These are phyloP conservation scores for Tinea trinotella DNA, from an alignment of 2,888 invertebrate species.

Conservation along the genomic window DNA sequence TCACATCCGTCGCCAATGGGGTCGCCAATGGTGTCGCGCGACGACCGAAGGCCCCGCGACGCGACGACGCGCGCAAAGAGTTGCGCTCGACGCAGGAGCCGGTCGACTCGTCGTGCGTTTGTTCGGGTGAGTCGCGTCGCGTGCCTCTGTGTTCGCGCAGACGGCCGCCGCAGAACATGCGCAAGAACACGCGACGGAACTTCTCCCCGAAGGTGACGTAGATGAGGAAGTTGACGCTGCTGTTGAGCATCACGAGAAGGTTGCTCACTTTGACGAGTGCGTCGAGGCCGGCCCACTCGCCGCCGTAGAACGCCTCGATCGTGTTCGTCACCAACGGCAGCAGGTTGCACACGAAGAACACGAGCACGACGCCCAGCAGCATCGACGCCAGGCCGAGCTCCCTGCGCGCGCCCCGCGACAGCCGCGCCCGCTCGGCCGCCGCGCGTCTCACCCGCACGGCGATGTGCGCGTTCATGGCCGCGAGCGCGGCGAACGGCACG, in stretches of 20 bases:
- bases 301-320: constrained; percentile 79
- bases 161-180: constrained; percentile 80
- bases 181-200: constrained; percentile 89
- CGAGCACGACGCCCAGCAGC: constrained; percentile 94
- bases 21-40: constrained; percentile 22
- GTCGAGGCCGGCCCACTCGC: constrained; percentile 59
- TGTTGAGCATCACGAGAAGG: constrained; percentile 95
- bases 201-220: constrained; percentile 99
- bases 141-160: constrained; percentile 61
- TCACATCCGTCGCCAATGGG: constrained; percentile 19
- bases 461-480: constrained; percentile 92
- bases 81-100: constrained; percentile 83
- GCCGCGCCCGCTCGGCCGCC: constrained; percentile 89
- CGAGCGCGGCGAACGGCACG: constrained; percentile 90
- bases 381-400: constrained; percentile 96
- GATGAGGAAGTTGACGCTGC: constrained; percentile 97
- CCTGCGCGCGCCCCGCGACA: constrained; percentile 90
- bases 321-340: constrained; percentile 89
- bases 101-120: constrained; percentile 86
- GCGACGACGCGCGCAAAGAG: constrained; percentile 70
- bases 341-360: constrained; percentile 94
- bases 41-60: constrained; percentile 23
- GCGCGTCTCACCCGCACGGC: constrained; percentile 92
- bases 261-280: constrained; percentile 88
- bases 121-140: constrained; percentile 74